Percentiles rank a stretch among this genome's conserved stretches.
Conservation (phyloP, 2,888 invertebrate species). For the Megamerina dolium region DNA sequence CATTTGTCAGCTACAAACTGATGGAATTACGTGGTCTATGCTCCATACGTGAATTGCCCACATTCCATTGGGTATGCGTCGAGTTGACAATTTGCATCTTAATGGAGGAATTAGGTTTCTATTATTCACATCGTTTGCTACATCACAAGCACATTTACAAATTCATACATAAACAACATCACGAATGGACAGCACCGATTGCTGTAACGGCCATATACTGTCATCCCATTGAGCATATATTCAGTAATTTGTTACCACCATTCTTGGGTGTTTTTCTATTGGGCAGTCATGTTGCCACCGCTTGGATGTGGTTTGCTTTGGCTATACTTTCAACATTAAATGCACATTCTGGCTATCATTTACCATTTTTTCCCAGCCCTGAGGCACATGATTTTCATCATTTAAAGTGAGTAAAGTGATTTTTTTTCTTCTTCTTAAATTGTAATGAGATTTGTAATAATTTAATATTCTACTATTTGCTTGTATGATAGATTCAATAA, state of each 20-base stretch:
- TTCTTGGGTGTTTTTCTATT: conserved; percentile 67
- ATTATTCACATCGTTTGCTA: conserved; percentile 76
- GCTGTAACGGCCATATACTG: conserved; percentile 77
- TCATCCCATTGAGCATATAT: conserved; percentile 70
- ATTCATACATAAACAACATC: conserved; percentile 78
- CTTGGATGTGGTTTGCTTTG: conserved; percentile 72
- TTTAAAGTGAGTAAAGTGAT: conserved; percentile 58
- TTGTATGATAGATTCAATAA: conserved; percentile 65
- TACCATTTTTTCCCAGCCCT: conserved; percentile 78
- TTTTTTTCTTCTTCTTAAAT: not conserved
- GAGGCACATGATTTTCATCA: conserved; percentile 87
- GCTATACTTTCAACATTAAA: conserved; percentile 74
- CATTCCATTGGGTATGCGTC: conserved; percentile 68
- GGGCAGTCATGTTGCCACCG: conserved; percentile 71
- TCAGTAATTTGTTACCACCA: conserved; percentile 72
- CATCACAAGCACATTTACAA: conserved; percentile 71
- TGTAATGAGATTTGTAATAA: not conserved
- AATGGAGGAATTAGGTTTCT: conserved; percentile 75
- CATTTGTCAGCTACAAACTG: conserved; percentile 56
- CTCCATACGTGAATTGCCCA: conserved; percentile 63
- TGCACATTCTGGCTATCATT: conserved; percentile 79
- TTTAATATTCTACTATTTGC: not conserved
- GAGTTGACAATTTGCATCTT: conserved; percentile 68
- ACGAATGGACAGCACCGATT: conserved; percentile 83
- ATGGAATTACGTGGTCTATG: conserved; percentile 65